Conservation (phyloP, 2,113 vertebrate genomes). For the Ophthalmolycus amberensis region DNA sequence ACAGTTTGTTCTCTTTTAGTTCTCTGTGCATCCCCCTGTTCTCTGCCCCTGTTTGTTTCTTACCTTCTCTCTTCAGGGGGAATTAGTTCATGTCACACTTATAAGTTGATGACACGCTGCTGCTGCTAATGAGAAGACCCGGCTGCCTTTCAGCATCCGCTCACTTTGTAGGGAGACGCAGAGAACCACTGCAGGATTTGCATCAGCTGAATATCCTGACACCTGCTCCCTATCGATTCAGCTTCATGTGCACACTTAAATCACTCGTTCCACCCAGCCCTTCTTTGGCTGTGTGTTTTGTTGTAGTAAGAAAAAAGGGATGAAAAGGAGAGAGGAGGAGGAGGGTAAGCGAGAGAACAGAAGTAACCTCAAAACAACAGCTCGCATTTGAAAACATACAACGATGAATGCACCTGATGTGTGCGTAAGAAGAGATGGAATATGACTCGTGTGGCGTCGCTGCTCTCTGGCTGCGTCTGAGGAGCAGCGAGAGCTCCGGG, state of each 20-base stretch:
- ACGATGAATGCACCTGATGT: not conserved
- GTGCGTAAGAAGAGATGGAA: slow-evolving; percentile 19
- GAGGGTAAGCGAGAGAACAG: not conserved
- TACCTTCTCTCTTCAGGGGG: not conserved
- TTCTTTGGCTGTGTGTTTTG: too few relatives aligned
- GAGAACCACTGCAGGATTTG: slow-evolving; percentile 8
- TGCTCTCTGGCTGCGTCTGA: not conserved
- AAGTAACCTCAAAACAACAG: not conserved
- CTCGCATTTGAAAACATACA: not conserved
- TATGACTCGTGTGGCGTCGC: not conserved
- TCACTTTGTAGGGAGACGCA: not conserved
- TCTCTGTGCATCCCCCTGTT: not conserved
- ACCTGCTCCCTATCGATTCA: not conserved
- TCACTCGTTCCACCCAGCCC: not conserved
- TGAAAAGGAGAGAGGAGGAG: not conserved
- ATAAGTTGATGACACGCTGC: not conserved
- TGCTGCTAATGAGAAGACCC: slow-evolving; percentile 1
- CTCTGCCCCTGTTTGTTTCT: not conserved
- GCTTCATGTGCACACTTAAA: not conserved
- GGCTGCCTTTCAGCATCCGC: not conserved
- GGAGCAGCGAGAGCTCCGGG: not conserved
- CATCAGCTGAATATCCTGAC: not conserved
- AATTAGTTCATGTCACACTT: not conserved
- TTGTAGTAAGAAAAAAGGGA: too few relatives aligned
- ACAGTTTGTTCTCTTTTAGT: not conserved